Conservation (phyloP, 37 sponge, comb jelly and placozoan genomes). For the Spongia lamella region DNA sequence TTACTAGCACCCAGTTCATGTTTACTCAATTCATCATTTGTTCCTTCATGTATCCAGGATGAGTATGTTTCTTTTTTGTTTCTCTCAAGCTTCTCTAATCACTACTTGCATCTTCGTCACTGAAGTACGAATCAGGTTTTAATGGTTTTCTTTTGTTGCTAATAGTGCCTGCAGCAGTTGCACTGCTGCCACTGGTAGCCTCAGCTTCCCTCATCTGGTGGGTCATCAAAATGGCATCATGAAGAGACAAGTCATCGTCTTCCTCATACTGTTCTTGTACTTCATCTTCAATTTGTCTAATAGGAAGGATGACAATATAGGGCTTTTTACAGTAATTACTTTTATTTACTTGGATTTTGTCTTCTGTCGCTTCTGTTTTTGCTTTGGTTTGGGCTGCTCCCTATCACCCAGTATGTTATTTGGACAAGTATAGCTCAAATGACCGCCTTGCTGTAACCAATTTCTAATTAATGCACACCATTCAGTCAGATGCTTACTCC, state of each 20-base stretch:
- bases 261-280: conserved; percentile 48
- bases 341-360: conserved; percentile 22
- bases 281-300: conserved; percentile 37
- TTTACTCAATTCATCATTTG: neutral
- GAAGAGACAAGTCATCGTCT: conserved; percentile 64
- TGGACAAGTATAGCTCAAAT: conserved; percentile 88
- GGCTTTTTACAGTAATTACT: neutral
- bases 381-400: conserved; percentile 74
- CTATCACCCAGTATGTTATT: conserved; percentile 86
- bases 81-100: too few species aligned
- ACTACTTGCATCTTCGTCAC: conserved; percentile 80
- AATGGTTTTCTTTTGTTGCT: conserved; percentile 20
- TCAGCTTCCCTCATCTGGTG: conserved; percentile 21
- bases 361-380: conserved; percentile 51
- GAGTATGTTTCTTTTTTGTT: too few species aligned
- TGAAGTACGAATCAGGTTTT: conserved; percentile 79
- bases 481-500: conserved; percentile 47
- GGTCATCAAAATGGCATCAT: conserved; percentile 51
- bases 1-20: neutral
- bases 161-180: neutral
- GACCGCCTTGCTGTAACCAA: conserved; percentile 71
- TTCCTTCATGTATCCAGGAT: too few species aligned
- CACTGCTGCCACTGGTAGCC: neutral
- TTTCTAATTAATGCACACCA: neutral
- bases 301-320: neutral